phyloP scores from a whole-genome alignment of 2,888 invertebrate species.

The Lithophane ornitopus region DNA sequence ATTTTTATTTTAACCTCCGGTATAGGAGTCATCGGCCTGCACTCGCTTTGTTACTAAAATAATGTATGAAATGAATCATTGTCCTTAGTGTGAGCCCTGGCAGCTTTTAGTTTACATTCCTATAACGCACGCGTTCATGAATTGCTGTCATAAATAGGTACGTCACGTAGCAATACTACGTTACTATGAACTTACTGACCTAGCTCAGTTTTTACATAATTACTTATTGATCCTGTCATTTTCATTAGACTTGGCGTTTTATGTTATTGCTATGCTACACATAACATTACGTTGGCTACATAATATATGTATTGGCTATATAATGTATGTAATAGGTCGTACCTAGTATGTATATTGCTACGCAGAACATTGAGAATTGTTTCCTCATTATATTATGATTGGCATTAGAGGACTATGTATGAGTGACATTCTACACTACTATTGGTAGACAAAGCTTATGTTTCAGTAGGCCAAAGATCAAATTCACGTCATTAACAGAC shows the following conservation, averaged over 20 bases:
- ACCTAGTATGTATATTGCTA: background rate
- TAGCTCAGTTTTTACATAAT: conserved; percentile 39
- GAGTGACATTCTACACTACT: background rate
- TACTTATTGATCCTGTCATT: conserved; percentile 21
- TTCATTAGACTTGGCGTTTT: background rate
- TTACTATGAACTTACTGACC: conserved; percentile 5
- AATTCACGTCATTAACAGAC: background rate
- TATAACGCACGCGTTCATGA: conserved; percentile 8
- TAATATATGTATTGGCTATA: too few relatives aligned
- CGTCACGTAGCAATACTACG: background rate
- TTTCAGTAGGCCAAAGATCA: background rate
- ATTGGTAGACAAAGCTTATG: background rate
- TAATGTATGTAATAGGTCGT: background rate
- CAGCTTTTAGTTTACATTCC: conserved; percentile 23
- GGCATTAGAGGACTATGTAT: background rate
- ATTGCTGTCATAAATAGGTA: background rate
- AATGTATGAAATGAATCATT: conserved; percentile 48
- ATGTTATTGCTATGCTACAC: conserved; percentile 1
- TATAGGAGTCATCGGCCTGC: background rate
- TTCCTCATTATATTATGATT: conserved; percentile 14
- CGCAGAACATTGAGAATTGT: background rate
- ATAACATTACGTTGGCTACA: background rate
- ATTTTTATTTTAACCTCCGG: conserved; percentile 20
- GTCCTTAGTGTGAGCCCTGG: conserved; percentile 11
- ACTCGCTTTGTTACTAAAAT: conserved; percentile 53